These are phyloP conservation scores for Burhinus oedicnemus DNA, from an alignment of 2,113 vertebrate genomes.

Conservation along the genomic window DNA sequence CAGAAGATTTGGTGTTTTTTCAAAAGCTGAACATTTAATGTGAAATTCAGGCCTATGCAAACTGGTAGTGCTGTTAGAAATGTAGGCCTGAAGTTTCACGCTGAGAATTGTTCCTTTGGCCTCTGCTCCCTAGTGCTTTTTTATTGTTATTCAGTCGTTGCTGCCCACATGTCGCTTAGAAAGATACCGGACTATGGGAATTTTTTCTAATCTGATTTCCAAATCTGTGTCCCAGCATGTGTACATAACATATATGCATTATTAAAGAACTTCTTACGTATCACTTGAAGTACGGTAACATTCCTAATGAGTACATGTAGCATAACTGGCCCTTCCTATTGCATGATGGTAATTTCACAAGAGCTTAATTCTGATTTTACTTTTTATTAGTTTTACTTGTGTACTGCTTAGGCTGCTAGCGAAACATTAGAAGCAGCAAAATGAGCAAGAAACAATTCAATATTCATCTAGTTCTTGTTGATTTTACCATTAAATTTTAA, in stretches of 20 bases:
- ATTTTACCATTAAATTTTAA: constrained; percentile 36
- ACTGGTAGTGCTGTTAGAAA: not conserved
- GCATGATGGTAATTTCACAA: not conserved
- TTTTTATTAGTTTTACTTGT: not conserved
- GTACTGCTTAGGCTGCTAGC: not conserved
- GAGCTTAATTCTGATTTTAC: not conserved
- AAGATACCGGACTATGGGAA: not conserved
- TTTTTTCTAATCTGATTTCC: not conserved
- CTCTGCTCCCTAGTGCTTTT: not conserved
- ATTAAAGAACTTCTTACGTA: not conserved
- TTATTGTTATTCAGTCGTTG: not conserved
- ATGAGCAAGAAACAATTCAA: not conserved
- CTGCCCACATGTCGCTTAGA: not conserved
- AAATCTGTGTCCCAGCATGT: not conserved
- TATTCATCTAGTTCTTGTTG: not conserved
- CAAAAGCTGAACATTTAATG: not conserved
- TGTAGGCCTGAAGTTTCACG: not conserved
- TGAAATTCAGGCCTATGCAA: not conserved
- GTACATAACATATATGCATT: not conserved
- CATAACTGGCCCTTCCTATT: not conserved
- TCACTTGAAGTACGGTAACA: not conserved
- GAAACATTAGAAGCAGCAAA: not conserved
- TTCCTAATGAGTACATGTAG: not conserved
- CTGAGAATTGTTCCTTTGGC: not conserved
- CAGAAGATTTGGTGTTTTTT: not conserved